Conservation (phyloP, 1,140 invertebrate species). For the Nasonia vitripennis region DNA sequence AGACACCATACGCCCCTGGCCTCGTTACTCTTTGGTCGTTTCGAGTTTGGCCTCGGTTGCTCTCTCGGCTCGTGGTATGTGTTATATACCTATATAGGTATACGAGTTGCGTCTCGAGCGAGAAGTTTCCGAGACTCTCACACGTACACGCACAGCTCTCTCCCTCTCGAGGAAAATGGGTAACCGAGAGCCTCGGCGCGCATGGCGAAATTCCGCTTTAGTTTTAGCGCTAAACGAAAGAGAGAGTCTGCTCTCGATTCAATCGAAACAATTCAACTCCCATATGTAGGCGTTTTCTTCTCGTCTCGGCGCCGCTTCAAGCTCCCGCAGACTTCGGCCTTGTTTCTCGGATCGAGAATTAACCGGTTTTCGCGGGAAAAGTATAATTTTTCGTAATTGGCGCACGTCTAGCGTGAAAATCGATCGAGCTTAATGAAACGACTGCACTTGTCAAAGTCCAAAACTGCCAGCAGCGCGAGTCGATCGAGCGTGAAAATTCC, state of each 20-base stretch:
- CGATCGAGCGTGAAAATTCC: background rate
- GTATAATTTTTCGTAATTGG: background rate
- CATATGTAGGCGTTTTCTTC: background rate
- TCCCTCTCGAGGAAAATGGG: background rate
- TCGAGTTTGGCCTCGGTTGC: constrained; percentile 15
- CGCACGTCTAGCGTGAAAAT: background rate
- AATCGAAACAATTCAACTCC: constrained; percentile 53
- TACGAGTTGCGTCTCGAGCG: background rate
- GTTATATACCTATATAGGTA: background rate
- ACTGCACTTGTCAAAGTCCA: background rate
- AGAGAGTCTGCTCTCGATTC: constrained; percentile 35
- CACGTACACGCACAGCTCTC: background rate
- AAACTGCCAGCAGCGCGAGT: background rate
- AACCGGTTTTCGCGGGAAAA: background rate
- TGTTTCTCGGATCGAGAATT: too few species aligned
- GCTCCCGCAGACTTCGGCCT: background rate
- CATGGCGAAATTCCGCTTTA: constrained; percentile 23
- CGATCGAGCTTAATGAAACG: background rate
- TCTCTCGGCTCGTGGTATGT: background rate
- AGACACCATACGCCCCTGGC: background rate
- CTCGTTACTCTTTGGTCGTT: constrained; percentile 5
- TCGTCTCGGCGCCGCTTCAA: background rate
- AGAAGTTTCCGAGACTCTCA: constrained; percentile 3
- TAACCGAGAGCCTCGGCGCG: constrained; percentile 11
- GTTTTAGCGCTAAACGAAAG: constrained; percentile 20